phyloP scores from a whole-genome alignment of 2,888 invertebrate genomes.

The Limnephilus rhombicus region DNA sequence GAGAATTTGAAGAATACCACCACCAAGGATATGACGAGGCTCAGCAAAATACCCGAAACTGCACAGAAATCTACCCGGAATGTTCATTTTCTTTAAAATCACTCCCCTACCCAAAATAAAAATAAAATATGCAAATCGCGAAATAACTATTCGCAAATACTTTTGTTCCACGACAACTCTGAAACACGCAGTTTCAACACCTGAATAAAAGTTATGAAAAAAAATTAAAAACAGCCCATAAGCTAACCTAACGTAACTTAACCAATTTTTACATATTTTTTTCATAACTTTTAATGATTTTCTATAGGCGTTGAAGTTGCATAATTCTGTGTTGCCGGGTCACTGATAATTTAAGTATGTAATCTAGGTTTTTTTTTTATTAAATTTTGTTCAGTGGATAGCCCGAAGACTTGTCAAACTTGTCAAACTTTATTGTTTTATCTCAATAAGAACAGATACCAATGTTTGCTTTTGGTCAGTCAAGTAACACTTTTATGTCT shows the following conservation, averaged over 20 bases:
- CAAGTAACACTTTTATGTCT: not conserved
- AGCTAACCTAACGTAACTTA: too few species aligned
- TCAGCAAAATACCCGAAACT: slow-evolving; percentile 72
- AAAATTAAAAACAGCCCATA: too few species aligned
- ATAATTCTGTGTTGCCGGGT: too few species aligned
- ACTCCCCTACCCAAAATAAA: not conserved
- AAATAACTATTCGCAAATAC: too few species aligned
- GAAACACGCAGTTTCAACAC: too few species aligned
- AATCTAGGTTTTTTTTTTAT: not conserved
- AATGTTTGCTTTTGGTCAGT: not conserved
- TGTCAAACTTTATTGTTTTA: not conserved
- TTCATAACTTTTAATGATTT: too few species aligned
- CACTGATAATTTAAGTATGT: not conserved
- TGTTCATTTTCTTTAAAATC: slow-evolving; percentile 69
- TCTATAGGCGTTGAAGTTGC: too few species aligned
- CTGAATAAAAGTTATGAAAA: too few species aligned
- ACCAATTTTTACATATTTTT: too few species aligned
- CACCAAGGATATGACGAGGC: slow-evolving; percentile 76
- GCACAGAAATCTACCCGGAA: slow-evolving; percentile 72
- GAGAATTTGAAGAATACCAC: slow-evolving; percentile 71
- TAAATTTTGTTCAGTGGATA: not conserved
- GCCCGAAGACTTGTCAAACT: not conserved
- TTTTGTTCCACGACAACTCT: too few species aligned
- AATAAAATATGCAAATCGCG: not conserved
- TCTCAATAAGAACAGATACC: not conserved